These are phyloP conservation scores for Zygothrica quintamaculata DNA, from an alignment of 2,888 invertebrate species.

Conservation along the genomic window DNA sequence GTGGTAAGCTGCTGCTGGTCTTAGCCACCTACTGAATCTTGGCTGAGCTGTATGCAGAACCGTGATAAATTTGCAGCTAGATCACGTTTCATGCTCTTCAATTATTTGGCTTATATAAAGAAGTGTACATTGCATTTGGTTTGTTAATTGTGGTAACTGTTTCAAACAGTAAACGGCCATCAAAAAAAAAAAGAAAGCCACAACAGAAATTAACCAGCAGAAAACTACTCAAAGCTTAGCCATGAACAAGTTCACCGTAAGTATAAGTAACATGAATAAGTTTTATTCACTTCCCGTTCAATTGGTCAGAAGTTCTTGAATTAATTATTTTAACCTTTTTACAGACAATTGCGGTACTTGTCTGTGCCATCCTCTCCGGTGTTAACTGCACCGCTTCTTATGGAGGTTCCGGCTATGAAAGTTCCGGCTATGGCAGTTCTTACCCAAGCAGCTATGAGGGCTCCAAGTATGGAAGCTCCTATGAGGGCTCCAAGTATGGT, in stretches of 20 bases:
- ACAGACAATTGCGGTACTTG: slow-evolving; percentile 67
- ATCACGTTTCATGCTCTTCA: slow-evolving; percentile 75
- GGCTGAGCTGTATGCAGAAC: slow-evolving; percentile 26
- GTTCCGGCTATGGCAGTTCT: slow-evolving; percentile 30
- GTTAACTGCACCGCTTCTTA: slow-evolving; percentile 50
- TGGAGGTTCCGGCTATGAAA: slow-evolving; percentile 20
- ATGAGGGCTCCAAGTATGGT: slow-evolving; percentile 7
- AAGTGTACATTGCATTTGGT: slow-evolving; percentile 66
- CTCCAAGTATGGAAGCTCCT: slow-evolving; percentile 45
- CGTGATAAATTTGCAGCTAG: slow-evolving; percentile 72
- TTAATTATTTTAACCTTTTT: slow-evolving; percentile 5
- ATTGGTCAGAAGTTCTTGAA: slow-evolving; percentile 4
- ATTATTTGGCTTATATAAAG: slow-evolving; percentile 77
- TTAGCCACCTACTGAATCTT: slow-evolving; percentile 15
- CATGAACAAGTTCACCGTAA: slow-evolving; percentile 80
- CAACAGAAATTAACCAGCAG: no score
- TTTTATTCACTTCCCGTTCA: slow-evolving; percentile 35
- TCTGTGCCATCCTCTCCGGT: slow-evolving; percentile 62
- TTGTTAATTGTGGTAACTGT: slow-evolving; percentile 77
- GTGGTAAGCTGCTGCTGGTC: slow-evolving; percentile 1
- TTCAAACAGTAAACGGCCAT: slow-evolving; percentile 63
- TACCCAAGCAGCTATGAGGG: slow-evolving; percentile 46
- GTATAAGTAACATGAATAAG: slow-evolving; percentile 47
- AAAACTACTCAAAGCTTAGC: slow-evolving; percentile 44
- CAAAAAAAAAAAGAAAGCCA: slow-evolving; percentile 40